Conservation (phyloP, 2,797 vertebrate species). For the Darevskia mixta region DNA sequence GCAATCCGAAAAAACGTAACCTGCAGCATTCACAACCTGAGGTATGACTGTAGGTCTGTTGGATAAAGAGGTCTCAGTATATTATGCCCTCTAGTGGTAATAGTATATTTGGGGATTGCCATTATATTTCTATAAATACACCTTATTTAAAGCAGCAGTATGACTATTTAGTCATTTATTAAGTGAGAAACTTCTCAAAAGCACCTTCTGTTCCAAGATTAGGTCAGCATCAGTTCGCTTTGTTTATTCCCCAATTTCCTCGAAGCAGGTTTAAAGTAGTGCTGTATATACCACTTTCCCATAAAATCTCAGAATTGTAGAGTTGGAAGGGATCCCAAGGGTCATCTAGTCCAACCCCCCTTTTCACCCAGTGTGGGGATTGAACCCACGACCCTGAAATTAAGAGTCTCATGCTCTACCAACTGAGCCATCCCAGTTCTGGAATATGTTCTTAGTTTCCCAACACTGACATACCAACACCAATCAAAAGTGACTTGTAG, state of each 20-base stretch:
- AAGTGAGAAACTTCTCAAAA: neutral
- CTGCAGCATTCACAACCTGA: too few relatives aligned
- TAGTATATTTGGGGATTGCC: neutral
- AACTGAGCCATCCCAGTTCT: too few relatives aligned
- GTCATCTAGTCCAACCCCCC: too few relatives aligned
- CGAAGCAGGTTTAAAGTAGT: neutral
- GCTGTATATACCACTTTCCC: neutral
- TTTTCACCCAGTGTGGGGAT: too few relatives aligned
- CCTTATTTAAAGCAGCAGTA: neutral
- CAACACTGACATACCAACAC: neutral
- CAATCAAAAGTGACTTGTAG: neutral
- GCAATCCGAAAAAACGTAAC: too few relatives aligned
- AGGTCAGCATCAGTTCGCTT: neutral
- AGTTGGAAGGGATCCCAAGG: too few relatives aligned
- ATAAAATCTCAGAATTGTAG: too few relatives aligned
- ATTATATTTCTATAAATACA: neutral
- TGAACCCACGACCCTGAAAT: too few relatives aligned
- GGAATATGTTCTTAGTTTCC: neutral
- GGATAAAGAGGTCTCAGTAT: constrained; percentile 7
- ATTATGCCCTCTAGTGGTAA: constrained; percentile 1
- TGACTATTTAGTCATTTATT: neutral
- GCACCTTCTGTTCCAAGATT: neutral
- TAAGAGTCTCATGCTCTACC: too few relatives aligned
- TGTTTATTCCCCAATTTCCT: neutral
- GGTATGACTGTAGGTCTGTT: neutral